Base-by-base conservation (phyloP, 2,888 invertebrate species). In the Rhogogaster chlorosoma region DNA sequence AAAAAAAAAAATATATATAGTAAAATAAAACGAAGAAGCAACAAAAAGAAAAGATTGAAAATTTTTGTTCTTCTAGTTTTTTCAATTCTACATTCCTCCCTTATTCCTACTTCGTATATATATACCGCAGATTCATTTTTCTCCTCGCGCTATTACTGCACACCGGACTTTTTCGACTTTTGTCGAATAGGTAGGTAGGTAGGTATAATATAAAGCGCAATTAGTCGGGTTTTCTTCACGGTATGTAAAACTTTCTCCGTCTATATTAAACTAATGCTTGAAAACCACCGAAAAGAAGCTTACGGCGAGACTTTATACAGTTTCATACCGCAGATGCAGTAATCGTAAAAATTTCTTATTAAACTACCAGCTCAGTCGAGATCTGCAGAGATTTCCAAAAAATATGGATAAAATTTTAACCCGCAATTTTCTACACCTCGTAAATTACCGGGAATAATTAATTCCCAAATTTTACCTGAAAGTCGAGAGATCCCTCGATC, bases 151-250 rank as follows among this genome's bases (percentile, higher is more conserved):
- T 10, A 42, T 42, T 42, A 1, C 18, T 49, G 18, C 4, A 18
- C 49, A 18, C 49, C 15, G 49, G 49, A 49, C 49, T 49, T 2
- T 64, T 64, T 64, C 64, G 4, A 22, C 29, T 64, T 29, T 64
- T 64, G 22, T 64, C 29, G 5, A 75, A 71, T 86, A n/a, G n/a
- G n/a, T n/a, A n/a, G n/a, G n/a, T n/a, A n/a, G n/a, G n/a, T n/a
- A n/a, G n/a, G n/a, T n/a, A n/a, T n/a, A 87, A 85, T 86, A 86
- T 86, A 88, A 86, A 89, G 87, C 86, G 86, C 89, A 87, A 89
- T 89, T 89, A 89, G 86, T 84, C 85, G 82, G 53, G 18, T 80
- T 85, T 80, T 84, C 45, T 75, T 75, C 18, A 18, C 4, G 15
- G 0, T 49, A 18, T 18, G 18, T 18, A 38, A 71, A 38, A 32